Percentiles rank a stretch among this genome's conserved stretches.
Conservation (phyloP, 2,888 invertebrate genomes). For the Microctonus hyperodae region DNA sequence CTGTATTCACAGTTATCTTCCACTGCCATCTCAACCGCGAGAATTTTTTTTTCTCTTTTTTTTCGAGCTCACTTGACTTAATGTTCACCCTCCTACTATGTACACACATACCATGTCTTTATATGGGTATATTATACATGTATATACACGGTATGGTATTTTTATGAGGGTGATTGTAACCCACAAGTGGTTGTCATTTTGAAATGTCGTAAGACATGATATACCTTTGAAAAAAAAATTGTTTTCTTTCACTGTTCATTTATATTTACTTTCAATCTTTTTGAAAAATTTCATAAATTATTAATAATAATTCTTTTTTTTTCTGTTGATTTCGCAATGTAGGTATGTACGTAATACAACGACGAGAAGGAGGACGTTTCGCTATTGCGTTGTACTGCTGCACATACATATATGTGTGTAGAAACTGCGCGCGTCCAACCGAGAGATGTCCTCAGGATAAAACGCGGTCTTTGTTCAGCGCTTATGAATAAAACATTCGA, state of each 20-base stretch:
- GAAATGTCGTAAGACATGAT: not conserved
- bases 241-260: too few relatives aligned
- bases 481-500: constrained; percentile 64
- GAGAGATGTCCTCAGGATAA: constrained; percentile 61
- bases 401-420: constrained; percentile 28
- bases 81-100: constrained; percentile 19
- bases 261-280: not conserved
- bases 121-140: not conserved
- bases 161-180: constrained; percentile 61
- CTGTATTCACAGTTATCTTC: constrained; percentile 39
- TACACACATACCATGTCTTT: not conserved
- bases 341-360: constrained; percentile 21
- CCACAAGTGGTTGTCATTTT: constrained; percentile 50
- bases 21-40: constrained; percentile 33
- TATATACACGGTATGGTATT: constrained; percentile 44
- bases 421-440: constrained; percentile 46
- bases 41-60: constrained; percentile 33
- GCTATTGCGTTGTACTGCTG: constrained; percentile 34
- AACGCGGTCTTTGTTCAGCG: constrained; percentile 61
- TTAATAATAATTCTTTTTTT: not conserved
- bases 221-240: too few relatives aligned
- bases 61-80: constrained; percentile 38
- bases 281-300: not conserved
- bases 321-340: constrained; percentile 6
- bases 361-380: constrained; percentile 29